Evolutionary conservation across 2,888 invertebrate species (phyloP).

Genomic region (Molorchus minor): DNA sequence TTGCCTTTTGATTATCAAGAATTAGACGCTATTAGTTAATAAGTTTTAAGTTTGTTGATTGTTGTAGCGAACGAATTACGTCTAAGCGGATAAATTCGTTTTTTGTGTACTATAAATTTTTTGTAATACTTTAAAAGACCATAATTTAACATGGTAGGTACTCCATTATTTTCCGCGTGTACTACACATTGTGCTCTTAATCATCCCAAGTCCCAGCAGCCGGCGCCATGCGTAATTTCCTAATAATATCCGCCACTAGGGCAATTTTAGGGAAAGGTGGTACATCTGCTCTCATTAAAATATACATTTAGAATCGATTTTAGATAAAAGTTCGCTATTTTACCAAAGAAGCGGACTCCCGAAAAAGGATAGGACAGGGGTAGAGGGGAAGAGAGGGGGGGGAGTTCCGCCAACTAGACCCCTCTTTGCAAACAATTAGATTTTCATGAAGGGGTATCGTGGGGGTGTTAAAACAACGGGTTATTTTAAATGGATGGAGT

Average conservation of each 20-base stretch:
- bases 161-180: too few relatives aligned
- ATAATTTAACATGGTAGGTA: too few relatives aligned
- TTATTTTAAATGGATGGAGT: slow-evolving; percentile 17
- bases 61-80: too few relatives aligned
- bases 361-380: slow-evolving; percentile 49
- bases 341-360: slow-evolving; percentile 46
- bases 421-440: slow-evolving; percentile 39
- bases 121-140: too few relatives aligned
- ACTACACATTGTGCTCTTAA: too few relatives aligned
- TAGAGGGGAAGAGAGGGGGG: slow-evolving; percentile 39
- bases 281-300: slow-evolving; percentile 47
- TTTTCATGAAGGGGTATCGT: slow-evolving; percentile 31
- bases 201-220: too few relatives aligned
- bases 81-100: too few relatives aligned
- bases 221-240: too few relatives aligned
- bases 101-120: too few relatives aligned
- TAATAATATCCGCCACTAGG: slow-evolving; percentile 15
- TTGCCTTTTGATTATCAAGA: too few relatives aligned
- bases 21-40: too few relatives aligned
- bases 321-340: slow-evolving; percentile 51
- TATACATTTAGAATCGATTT: slow-evolving; percentile 52
- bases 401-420: slow-evolving; percentile 38
- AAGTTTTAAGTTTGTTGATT: too few relatives aligned
- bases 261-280: slow-evolving; percentile 20
- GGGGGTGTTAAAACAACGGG: slow-evolving; percentile 6